Evolutionary conservation across 2,888 invertebrate species (phyloP).

Genomic region (Bombyx huttoni): DNA sequence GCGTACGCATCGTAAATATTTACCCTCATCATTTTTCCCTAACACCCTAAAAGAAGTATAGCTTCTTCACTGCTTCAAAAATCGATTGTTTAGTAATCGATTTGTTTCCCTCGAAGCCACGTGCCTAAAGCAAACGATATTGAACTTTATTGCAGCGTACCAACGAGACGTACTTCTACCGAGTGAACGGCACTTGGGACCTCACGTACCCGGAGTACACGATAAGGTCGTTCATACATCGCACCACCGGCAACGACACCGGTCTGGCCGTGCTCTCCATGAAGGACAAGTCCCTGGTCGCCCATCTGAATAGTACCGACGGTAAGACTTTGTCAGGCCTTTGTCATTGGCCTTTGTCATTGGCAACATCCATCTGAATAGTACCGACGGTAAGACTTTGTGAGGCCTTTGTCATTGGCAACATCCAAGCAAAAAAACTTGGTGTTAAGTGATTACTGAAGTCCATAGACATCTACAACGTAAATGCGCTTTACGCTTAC

Average conservation of each 20-base stretch:
- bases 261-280: constrained; percentile 46
- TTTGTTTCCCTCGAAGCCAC: not conserved
- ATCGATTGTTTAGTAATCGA: not conserved
- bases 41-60: too few relatives aligned
- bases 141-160: constrained; percentile 47
- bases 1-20: too few relatives aligned
- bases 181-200: constrained; percentile 79
- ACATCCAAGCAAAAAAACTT: not conserved
- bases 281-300: constrained; percentile 40
- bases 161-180: constrained; percentile 75
- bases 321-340: constrained; percentile 35
- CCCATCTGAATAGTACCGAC: constrained; percentile 59
- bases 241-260: constrained; percentile 52
- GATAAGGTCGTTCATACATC: constrained; percentile 24
- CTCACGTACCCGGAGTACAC: constrained; percentile 61
- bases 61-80: too few relatives aligned
- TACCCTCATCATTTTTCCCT: too few relatives aligned
- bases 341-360: too few relatives aligned
- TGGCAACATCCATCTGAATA: not conserved
- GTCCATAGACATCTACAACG: too few relatives aligned
- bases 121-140: not conserved
- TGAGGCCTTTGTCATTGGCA: not conserved
- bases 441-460: too few relatives aligned
- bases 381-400: constrained; percentile 54
- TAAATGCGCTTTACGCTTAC: too few relatives aligned